A percentile compares a stretch with the other conserved stretches of the same genome.
Evolutionary conservation across 2,888 invertebrate genomes (phyloP).

Genomic region (Dascillus cervinus): DNA sequence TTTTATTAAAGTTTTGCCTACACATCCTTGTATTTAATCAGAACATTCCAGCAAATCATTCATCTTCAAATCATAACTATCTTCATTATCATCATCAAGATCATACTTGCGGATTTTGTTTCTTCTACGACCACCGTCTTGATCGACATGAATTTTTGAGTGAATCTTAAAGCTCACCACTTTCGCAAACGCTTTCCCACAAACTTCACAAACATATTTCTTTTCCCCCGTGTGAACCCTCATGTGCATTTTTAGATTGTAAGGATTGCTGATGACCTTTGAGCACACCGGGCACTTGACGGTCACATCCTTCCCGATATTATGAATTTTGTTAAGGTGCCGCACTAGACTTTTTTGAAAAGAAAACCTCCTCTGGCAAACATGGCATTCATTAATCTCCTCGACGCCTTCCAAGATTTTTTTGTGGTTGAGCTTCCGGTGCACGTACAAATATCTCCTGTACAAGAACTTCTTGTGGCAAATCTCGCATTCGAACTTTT

Average conservation of each 20-base stretch:
- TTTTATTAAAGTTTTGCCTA: too few relatives aligned
- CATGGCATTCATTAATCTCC: constrained; percentile 25
- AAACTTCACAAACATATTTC: constrained; percentile 28
- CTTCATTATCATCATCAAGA: too few relatives aligned
- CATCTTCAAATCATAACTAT: too few relatives aligned
- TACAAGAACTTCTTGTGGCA: constrained; percentile 32
- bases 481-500: constrained; percentile 29
- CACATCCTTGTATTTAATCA: too few relatives aligned
- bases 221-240: constrained; percentile 31
- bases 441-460: constrained; percentile 26
- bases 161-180: constrained; percentile 27
- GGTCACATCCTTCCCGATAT: constrained; percentile 27
- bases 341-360: constrained; percentile 32
- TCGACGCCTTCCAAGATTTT: constrained; percentile 30
- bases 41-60: too few relatives aligned
- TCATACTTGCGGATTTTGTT: too few relatives aligned
- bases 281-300: constrained; percentile 28
- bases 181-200: constrained; percentile 28
- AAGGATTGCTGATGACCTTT: constrained; percentile 30
- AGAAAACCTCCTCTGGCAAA: constrained; percentile 29
- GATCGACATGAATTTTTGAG: constrained; percentile 7
- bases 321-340: constrained; percentile 31
- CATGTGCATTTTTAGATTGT: constrained; percentile 33
- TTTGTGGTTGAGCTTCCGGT: constrained; percentile 30
- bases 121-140: too few relatives aligned